phyloP scores from a whole-genome alignment of 37 sponge, comb jelly and placozoan species.

The Hexactinellida sp. region DNA sequence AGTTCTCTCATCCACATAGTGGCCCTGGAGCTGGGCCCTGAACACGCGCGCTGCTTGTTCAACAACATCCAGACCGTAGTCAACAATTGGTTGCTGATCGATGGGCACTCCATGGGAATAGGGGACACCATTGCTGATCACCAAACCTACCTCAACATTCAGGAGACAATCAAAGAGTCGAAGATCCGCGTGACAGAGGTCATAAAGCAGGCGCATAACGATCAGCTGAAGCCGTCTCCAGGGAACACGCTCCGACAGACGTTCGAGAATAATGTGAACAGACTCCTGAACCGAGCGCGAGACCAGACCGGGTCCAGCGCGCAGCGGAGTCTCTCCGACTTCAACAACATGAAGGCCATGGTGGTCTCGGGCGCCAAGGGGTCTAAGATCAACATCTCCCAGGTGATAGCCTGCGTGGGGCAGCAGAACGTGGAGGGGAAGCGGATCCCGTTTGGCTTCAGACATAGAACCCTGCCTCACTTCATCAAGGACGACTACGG shows the following conservation, averaged over 20 bases:
- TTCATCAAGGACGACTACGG: constrained; percentile 99
- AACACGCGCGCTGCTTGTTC: constrained; percentile 78
- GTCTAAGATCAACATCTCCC: constrained; percentile 98
- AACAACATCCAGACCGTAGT: constrained; percentile 89
- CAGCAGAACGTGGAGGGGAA: constrained; percentile 99
- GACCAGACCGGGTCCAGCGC: constrained; percentile 95
- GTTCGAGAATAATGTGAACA: constrained; percentile 98
- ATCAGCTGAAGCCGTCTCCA: constrained; percentile 93
- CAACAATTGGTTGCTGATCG: constrained; percentile 87
- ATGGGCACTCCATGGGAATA: constrained; percentile 98
- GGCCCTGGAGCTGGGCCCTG: constrained; percentile 67
- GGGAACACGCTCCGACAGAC: constrained; percentile 98
- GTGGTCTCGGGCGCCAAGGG: constrained; percentile 97
- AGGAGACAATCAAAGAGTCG: constrained; percentile 79
- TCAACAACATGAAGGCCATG: constrained; percentile 99
- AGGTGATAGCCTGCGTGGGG: constrained; percentile 99
- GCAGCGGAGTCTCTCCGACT: constrained; percentile 81
- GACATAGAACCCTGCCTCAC: constrained; percentile 93
- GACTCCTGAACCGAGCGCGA: constrained; percentile 90
- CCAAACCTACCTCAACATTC: constrained; percentile 83
- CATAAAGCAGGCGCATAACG: constrained; percentile 96
- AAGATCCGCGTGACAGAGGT: constrained; percentile 93
- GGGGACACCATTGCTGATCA: constrained; percentile 98
- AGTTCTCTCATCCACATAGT: constrained; percentile 93
- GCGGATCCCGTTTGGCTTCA: constrained; percentile 97